phyloP scores from a whole-genome alignment of 2,888 invertebrate genomes.

The Tiliacea citrago region DNA sequence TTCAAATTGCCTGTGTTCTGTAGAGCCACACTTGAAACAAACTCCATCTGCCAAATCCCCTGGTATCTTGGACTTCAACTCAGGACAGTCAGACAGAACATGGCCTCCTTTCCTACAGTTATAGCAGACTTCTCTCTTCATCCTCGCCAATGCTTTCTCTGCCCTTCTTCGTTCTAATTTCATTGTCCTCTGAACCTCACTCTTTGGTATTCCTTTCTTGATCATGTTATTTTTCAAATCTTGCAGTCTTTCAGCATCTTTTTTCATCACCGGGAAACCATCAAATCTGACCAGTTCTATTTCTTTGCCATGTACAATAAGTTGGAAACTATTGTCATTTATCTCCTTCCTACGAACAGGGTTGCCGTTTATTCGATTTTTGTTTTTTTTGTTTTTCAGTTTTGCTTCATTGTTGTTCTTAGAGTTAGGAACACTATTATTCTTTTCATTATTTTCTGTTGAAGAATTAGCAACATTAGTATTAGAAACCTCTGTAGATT shows the following conservation, averaged over 20 bases:
- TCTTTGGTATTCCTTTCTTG: constrained; percentile 92
- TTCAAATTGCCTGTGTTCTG: constrained; percentile 95
- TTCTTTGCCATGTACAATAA: constrained; percentile 92
- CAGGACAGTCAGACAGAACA: constrained; percentile 95
- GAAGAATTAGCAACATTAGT: constrained; percentile 31
- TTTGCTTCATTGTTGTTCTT: constrained; percentile 43
- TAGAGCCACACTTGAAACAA: constrained; percentile 97
- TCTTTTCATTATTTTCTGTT: constrained; percentile 14
- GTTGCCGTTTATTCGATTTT: constrained; percentile 75
- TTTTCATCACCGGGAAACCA: constrained; percentile 93
- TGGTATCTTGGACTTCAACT: constrained; percentile 90
- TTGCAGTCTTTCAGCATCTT: constrained; percentile 92
- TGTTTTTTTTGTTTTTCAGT: constrained; percentile 71
- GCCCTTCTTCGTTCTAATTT: constrained; percentile 93
- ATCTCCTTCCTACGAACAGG: constrained; percentile 86
- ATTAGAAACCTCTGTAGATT: constrained; percentile 13
- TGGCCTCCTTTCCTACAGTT: constrained; percentile 95
- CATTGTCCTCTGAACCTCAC: constrained; percentile 92
- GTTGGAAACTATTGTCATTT: constrained; percentile 85
- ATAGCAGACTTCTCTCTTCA: constrained; percentile 94
- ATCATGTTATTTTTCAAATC: constrained; percentile 92
- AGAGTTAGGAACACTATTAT: neutral
- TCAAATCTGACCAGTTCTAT: constrained; percentile 92
- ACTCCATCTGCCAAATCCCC: constrained; percentile 91
- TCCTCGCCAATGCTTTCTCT: constrained; percentile 92